Percentiles rank a stretch among this genome's conserved stretches.
These are phyloP conservation scores for Synchiropus splendidus DNA, from an alignment of 2,113 vertebrate species.

Conservation along the genomic window DNA sequence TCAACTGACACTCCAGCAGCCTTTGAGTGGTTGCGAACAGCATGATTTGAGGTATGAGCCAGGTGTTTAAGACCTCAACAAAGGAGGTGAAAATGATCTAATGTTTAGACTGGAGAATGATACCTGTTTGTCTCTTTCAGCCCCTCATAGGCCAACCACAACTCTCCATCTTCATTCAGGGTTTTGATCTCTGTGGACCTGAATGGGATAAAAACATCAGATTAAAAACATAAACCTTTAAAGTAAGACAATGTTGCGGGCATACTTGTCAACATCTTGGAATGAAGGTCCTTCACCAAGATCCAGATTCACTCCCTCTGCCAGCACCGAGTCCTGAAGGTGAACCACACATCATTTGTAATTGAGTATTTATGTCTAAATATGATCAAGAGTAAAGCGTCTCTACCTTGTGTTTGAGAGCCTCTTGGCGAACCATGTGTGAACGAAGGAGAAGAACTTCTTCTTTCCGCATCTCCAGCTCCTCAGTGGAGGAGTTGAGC, in stretches of 20 bases:
- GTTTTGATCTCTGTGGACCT: constrained; percentile 77
- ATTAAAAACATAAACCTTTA: neutral
- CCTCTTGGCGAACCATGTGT: constrained; percentile 87
- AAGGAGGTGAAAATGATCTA: no score
- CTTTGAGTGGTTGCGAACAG: constrained; percentile 57
- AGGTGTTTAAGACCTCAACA: no score
- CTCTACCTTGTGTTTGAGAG: constrained; percentile 86
- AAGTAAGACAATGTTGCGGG: neutral
- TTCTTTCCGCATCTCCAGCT: constrained; percentile 90
- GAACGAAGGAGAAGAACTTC: constrained; percentile 91
- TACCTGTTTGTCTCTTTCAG: constrained; percentile 96
- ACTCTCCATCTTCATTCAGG: constrained; percentile 94
- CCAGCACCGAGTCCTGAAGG: constrained; percentile 41
- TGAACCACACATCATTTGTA: no score
- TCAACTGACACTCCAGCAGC: constrained; percentile 83
- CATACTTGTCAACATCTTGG: constrained; percentile 40
- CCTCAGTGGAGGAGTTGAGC: constrained; percentile 81
- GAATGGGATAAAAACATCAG: constrained; percentile 21
- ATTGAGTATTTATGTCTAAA: no score
- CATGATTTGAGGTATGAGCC: no score
- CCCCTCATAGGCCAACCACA: constrained; percentile 95
- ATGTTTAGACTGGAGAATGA: no score
- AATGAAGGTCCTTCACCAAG: constrained; percentile 33
- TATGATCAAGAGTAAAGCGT: no score
- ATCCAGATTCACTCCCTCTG: constrained; percentile 40